A percentile compares a stretch with the other conserved stretches of the same genome.
phyloP scores from a whole-genome alignment of 2,113 vertebrate genomes.

The Takifugu bimaculatus region DNA sequence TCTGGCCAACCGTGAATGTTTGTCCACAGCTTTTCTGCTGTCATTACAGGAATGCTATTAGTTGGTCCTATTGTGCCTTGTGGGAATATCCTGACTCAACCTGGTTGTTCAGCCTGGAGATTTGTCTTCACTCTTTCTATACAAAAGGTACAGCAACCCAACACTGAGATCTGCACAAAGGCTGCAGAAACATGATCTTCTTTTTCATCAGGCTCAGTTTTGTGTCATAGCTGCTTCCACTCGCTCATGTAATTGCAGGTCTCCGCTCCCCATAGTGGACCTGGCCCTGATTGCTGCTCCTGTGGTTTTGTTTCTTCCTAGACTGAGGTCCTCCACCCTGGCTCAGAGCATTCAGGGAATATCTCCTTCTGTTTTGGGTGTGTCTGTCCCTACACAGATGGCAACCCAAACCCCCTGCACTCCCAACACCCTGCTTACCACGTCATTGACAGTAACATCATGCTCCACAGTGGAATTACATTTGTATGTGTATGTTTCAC shows the following conservation, averaged over 20 bases:
- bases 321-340: conserved; percentile 35
- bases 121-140: conserved; percentile 36
- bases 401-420: conserved; percentile 29
- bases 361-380: conserved; percentile 63
- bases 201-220: conserved; percentile 48
- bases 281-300: conserved; percentile 47
- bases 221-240: conserved; percentile 45
- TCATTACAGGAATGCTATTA: conserved; percentile 46
- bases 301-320: conserved; percentile 59
- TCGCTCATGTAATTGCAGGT: conserved; percentile 54
- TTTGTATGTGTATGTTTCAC: neutral
- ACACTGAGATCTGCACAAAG: conserved; percentile 49
- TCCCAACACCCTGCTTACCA: conserved; percentile 27
- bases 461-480: neutral
- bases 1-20: conserved; percentile 51
- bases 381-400: conserved; percentile 57
- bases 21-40: conserved; percentile 46
- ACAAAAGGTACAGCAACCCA: conserved; percentile 62
- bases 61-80: conserved; percentile 37
- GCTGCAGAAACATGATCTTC: conserved; percentile 55
- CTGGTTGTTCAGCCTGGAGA: conserved; percentile 44
- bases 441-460: conserved; percentile 40
- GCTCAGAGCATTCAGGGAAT: conserved; percentile 36
- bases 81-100: conserved; percentile 55
- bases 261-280: conserved; percentile 34